phyloP scores from a whole-genome alignment of 1,140 invertebrate genomes.

The Phthorimaea operculella region DNA sequence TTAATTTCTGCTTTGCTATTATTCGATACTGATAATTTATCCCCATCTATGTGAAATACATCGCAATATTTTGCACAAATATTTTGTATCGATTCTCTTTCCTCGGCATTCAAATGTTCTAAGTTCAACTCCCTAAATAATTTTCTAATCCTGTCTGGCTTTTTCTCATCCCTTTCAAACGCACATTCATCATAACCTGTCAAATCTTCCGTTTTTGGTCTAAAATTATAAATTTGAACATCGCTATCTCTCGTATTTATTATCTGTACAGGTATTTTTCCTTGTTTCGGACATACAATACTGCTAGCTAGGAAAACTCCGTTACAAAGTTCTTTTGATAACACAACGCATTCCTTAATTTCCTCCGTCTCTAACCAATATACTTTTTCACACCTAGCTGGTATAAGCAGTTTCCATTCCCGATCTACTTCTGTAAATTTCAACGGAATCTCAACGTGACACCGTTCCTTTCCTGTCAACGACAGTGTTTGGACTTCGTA shows the following conservation, averaged over 20 bases:
- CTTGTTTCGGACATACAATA: slow-evolving; percentile 9
- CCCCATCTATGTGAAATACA: neutral
- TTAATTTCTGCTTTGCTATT: neutral
- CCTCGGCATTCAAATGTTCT: neutral
- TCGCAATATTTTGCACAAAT: slow-evolving; percentile 2
- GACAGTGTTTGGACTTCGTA: neutral
- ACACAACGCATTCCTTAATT: slow-evolving; percentile 14
- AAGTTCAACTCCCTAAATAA: neutral
- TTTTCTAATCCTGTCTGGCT: neutral
- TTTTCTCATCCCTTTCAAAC: neutral
- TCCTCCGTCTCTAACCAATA: slow-evolving; percentile 2
- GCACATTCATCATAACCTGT: slow-evolving; percentile 1
- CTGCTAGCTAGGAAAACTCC: slow-evolving; percentile 18
- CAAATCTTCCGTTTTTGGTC: neutral
- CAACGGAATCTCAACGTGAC: neutral
- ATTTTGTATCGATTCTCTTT: neutral
- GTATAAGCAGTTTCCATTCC: neutral
- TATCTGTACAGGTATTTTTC: slow-evolving; percentile 15
- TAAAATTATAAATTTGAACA: neutral
- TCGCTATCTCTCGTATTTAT: slow-evolving; percentile 9
- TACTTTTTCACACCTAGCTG: neutral
- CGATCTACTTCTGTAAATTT: neutral
- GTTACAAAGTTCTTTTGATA: slow-evolving; percentile 10
- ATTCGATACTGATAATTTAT: neutral
- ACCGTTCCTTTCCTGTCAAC: neutral